Base-by-base conservation (phyloP, 1,140 invertebrate genomes). In the Holcopasites calliopsidis region DNA sequence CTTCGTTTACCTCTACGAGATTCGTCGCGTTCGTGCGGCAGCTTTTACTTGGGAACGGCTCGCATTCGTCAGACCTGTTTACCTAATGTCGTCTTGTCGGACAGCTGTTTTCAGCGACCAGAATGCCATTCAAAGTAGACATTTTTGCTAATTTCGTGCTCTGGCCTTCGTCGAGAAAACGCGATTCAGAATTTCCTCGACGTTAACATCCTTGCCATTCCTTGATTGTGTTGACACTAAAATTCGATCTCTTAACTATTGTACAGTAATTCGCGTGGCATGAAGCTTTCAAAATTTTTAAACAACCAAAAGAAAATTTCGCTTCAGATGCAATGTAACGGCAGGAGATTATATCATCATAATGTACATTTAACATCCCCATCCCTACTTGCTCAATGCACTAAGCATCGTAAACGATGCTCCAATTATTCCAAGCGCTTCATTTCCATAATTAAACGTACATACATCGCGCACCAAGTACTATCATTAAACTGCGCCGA, bases 41-140 rank as follows among this genome's bases (percentile, higher is more conserved):
- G 16, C 44, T 40, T 13, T 40, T 40, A 26, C 26, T 26, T 1
- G 6, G 13, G 35, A 33, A 54, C 60, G 65, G 70, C 65, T 73
- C 54, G 60, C 60, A 26, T 65, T 73, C 60, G 10, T 65, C 60
- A 54, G 35, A 40, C 35, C 31, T 73, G 70, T 73, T 73, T 54
- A 73, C 49, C 60, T 65, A 64, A 72, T 64, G 58, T 54, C 58
- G 55, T 31, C 10, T 23, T 10, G 10, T 21, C 58, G 23, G 35
- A 31, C 70, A 40, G 31, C 35, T 54, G 70, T 64, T 72, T 64
- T 54, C 35, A 21, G 1, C 69, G 44, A n/a, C 18, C 23, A 23
- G 23, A 23, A 26, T 33, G 28, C n/a, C 16, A 13, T 49, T 38
- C 40, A 38, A 70, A 49, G 16, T 28, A n/a, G n/a, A n/a, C n/a